Base-by-base conservation (phyloP, 2,797 vertebrate genomes). In the Karalla daura region DNA sequence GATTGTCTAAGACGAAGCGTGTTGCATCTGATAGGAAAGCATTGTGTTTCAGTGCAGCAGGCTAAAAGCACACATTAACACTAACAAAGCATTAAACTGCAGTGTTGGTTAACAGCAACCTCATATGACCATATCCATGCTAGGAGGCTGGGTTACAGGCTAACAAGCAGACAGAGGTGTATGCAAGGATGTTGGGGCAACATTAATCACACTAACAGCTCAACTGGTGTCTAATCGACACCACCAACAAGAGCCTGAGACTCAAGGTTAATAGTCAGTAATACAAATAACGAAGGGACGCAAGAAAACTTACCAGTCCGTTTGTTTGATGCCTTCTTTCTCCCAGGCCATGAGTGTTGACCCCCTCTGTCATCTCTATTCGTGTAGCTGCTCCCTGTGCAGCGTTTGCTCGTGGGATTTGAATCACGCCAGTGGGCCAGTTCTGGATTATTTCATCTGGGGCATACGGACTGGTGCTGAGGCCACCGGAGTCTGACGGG, bases 341-440 rank as follows among this genome's bases (percentile, higher is more conserved):
- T 54, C 62, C 71, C 49, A 81, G 61, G 14, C 1, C 3, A 2
- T 18, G 20, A 8, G 75, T 70, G 60, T 66, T 78, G 60, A 70
- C 70, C 15, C 72, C 89, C 43, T 90, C 88, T n/a, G 68, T 75
- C 93, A 93, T 88, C 80, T 94, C 94, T 1, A 93, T 85, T 46
- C 85, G 9, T 3, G 68, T n/a, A 13, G 62, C 13, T 0, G 74
- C 3, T 0, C 80, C 74, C 72, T 68, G 75, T 32, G 72, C 78
- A 5, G 76, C 44, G 56, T 23, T 66, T 47, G 91, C 93, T 0
- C 93, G 91, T 0, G 94, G 93, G 65, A 95, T 92, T 37, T 79
- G 74, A 5, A 50, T 58, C 59, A 93, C 5, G 23, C 67, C 71
- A 1, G 69, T 32, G 1, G 88, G 59, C 92, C 91, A 95, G 2